Base-by-base conservation (phyloP, 2,797 vertebrate genomes). In the Synanceia verrucosa region DNA sequence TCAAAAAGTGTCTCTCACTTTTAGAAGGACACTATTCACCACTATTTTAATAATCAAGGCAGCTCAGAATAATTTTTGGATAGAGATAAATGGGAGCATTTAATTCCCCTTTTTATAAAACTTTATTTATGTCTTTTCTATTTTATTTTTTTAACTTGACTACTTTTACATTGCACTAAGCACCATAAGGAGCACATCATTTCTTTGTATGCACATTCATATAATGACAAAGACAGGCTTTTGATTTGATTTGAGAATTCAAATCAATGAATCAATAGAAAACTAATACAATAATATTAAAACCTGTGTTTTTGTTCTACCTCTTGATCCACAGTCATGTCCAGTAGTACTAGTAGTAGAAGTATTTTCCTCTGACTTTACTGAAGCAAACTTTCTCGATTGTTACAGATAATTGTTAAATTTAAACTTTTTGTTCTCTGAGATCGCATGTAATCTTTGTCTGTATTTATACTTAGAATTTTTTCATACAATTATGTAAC, bases 371-470 rank as follows among this genome's bases (percentile, higher is more conserved):
- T 2, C 10, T 0, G 44, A 18, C n/a, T 58, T 41, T 13, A 50
- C 1, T 34, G 9, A 58, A 50, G 19, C 37, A 2, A 24, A 16
- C 31, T 23, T 34, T 23, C 19, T n/a, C 7, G 0, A 11, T 26
- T 46, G 59, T 48, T 34, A 0, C 21, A 43, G 29, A 14, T 39
- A 31, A 19, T 79, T 29, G 59, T 21, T 33, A 1, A 19, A 13
- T 23, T 21, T 21, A 56, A 65, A 56, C 50, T 19, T 41, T 24
- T 11, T 9, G 47, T 53, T 55, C 41, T 21, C 18, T 58, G 14
- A 44, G 60, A 69, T 69, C 18, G 24, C 34, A 29, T 23, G 31
- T 50, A 51, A 79, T 43, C 48, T 11, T 5, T 9, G 23, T 44
- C 12, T 29, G 5, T 11, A 10, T n/a, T 28, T 34, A 19, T 24